Evolutionary conservation across 1,140 invertebrate species (phyloP).

Genomic region (Dryas iulia): DNA sequence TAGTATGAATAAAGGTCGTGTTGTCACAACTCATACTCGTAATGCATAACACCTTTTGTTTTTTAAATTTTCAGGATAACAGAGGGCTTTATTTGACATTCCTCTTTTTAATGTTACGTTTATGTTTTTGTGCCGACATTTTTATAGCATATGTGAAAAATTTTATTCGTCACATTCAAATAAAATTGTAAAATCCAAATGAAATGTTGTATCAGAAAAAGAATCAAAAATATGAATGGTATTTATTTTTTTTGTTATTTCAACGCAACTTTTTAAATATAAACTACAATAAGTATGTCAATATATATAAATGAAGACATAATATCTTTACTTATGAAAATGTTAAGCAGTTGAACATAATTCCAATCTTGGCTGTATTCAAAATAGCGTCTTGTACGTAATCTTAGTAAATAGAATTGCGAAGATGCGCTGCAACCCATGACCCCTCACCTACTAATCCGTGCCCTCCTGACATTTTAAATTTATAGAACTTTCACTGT

Average conservation of each 20-base stretch:
- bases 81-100: constrained; percentile 22
- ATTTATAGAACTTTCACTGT: constrained; percentile 29
- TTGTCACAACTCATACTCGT: constrained; percentile 15
- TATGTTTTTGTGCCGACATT: constrained; percentile 24
- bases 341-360: background rate
- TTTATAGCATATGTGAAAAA: constrained; percentile 26
- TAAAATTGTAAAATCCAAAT: constrained; percentile 15
- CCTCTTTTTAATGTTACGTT: constrained; percentile 26
- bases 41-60: constrained; percentile 15
- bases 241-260: background rate
- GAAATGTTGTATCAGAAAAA: constrained; percentile 5
- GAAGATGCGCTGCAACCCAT: constrained; percentile 45
- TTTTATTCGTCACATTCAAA: constrained; percentile 23
- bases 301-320: background rate
- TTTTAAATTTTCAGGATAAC: constrained; percentile 17
- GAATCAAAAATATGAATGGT: background rate
- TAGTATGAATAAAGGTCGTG: constrained; percentile 4
- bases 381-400: constrained; percentile 7
- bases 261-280: background rate
- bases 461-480: constrained; percentile 46
- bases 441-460: constrained; percentile 42
- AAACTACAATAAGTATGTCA: background rate
- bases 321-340: background rate
- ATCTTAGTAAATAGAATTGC: constrained; percentile 22
- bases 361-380: background rate